A percentile compares a stretch with the other conserved stretches of the same genome.
Evolutionary conservation across 2,888 invertebrate genomes (phyloP).

Genomic region (Andrena fulva): DNA sequence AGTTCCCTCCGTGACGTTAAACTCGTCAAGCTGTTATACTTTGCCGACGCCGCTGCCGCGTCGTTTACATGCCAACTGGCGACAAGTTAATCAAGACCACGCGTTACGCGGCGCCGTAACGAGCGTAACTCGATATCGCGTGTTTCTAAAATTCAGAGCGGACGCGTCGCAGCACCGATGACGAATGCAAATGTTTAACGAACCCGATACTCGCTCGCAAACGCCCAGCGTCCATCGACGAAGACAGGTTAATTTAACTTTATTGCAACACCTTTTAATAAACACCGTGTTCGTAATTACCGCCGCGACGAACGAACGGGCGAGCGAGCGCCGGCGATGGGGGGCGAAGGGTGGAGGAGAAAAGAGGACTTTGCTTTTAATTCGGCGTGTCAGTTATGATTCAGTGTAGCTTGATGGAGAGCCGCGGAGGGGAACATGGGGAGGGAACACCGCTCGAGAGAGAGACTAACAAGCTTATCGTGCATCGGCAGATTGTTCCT

Average conservation of each 20-base stretch:
- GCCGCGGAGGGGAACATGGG: conserved; percentile 10
- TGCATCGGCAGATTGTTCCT: conserved; percentile 67
- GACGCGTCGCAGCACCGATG: neutral
- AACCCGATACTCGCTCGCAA: conserved; percentile 34
- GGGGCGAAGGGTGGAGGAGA: neutral
- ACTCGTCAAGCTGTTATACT: conserved; percentile 15
- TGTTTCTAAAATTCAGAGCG: conserved; percentile 54
- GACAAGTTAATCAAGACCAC: conserved; percentile 50
- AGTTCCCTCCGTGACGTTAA: conserved; percentile 22
- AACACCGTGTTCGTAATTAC: conserved; percentile 60
- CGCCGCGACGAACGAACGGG: conserved; percentile 20
- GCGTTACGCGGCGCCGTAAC: conserved; percentile 28
- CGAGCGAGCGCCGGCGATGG: neutral
- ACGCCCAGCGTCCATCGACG: conserved; percentile 22
- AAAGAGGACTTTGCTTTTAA: conserved; percentile 56
- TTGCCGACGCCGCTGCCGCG: conserved; percentile 25
- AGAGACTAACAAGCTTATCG: conserved; percentile 63
- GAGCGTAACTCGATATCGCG: conserved; percentile 57
- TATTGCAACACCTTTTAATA: conserved; percentile 58
- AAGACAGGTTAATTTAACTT: conserved; percentile 62
- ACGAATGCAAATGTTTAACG: conserved; percentile 62
- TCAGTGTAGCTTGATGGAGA: conserved; percentile 56
- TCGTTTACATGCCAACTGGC: conserved; percentile 36
- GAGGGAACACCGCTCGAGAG: conserved; percentile 40
- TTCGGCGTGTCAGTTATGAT: conserved; percentile 66